Evolutionary conservation across 2,113 vertebrate species (phyloP).

Genomic region (Pseudonaja textilis): DNA sequence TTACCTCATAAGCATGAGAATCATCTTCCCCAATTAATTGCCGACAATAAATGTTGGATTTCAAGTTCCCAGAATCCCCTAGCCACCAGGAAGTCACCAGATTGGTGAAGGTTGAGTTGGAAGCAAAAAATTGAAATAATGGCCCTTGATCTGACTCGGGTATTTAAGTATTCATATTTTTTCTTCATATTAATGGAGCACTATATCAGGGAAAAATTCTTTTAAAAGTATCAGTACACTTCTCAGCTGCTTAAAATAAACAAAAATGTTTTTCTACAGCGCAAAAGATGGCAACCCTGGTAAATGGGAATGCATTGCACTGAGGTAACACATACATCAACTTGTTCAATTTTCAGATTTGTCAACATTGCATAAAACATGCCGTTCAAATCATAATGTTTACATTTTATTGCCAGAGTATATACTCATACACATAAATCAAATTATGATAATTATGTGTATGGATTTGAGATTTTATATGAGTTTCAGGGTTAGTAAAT

Average conservation of each 20-base stretch:
- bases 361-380: constrained; percentile 17
- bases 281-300: constrained; percentile 8
- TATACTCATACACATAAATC: background rate
- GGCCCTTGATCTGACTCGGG: background rate
- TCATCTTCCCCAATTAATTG: background rate
- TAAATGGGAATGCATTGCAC: constrained; percentile 16
- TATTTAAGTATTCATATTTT: background rate
- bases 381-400: background rate
- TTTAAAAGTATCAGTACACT: background rate
- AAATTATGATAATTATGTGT: background rate
- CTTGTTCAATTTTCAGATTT: constrained; percentile 21
- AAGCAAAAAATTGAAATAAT: background rate
- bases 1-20: background rate
- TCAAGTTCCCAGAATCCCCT: background rate
- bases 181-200: background rate
- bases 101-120: background rate
- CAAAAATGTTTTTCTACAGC: background rate
- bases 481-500: constrained; percentile 5
- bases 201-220: background rate
- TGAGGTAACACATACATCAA: background rate
- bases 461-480: constrained; percentile 27
- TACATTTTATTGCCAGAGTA: background rate
- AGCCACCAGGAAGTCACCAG: background rate
- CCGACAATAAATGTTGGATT: background rate
- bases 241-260: background rate